Base-by-base conservation (phyloP, 2,888 invertebrate species). In the Brenthis ino region DNA sequence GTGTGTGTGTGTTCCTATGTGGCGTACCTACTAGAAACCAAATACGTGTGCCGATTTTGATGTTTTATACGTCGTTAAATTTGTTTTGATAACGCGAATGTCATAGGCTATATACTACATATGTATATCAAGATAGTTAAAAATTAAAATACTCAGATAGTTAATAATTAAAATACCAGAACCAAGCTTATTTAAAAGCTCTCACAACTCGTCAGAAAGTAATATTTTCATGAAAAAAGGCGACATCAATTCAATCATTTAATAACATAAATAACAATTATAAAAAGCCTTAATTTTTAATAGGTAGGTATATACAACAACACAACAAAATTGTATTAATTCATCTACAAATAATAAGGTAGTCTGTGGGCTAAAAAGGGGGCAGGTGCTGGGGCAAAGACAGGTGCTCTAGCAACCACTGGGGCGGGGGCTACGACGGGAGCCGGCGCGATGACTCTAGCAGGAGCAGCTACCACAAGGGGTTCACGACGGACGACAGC, bases 401-500 rank as follows among this genome's bases (percentile, higher is more conserved):
- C 64, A 14, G 84, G 81, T 0, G 79, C 79, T 28, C 80, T 80
- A 8, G 82, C 80, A 20, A 79, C 64, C 5, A 79, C 68, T 13
- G 79, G 83, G 3, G 81, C 82, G 6, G 83, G 82, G 8, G 79
- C 80, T 3, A 83, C 57, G 13, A 85, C 76, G 48, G 84, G 82
- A 0, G 88, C 85, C 80, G 55, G 82, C 3, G 82, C 84, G 0
- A 81, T 79, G 0, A 88, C 78, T 33, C 79, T 76, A 6, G 84
- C 82, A 6, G 83, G 82, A 4, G 82, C 84, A 50, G 82, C 76
- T 53, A 80, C 75, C 3, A 83, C 82, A 11, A 94, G 76, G 0
- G 94, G 94, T 79, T 93, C 94, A 16, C 93, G 91, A 70, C 92
- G 91, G 0, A 94, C 94, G 1, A 94, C 92, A 61, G 94, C 94